phyloP scores from a whole-genome alignment of 1,140 invertebrate genomes.

The Cydia strobilella region DNA sequence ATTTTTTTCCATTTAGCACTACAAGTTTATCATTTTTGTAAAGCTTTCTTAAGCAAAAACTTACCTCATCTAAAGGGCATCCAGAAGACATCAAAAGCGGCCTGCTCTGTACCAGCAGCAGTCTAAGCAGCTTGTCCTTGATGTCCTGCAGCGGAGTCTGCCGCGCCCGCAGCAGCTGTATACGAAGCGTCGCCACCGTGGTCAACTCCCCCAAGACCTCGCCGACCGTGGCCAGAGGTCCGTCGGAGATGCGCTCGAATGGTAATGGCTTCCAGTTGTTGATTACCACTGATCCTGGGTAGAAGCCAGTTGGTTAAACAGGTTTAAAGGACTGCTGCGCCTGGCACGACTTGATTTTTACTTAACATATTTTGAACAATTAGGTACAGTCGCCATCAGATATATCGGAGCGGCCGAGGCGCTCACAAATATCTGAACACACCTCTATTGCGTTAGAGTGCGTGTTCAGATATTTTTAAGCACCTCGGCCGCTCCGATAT shows the following conservation, averaged over 20 bases:
- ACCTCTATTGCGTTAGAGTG: too few species aligned
- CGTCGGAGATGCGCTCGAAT: constrained; percentile 94
- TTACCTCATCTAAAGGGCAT: constrained; percentile 96
- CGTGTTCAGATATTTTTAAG: too few species aligned
- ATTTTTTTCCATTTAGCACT: too few species aligned
- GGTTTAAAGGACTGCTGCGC: not conserved
- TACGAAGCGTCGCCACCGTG: constrained; percentile 93
- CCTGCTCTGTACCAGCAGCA: constrained; percentile 93
- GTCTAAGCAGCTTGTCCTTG: constrained; percentile 94
- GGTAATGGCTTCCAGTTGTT: constrained; percentile 96
- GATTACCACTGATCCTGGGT: constrained; percentile 90
- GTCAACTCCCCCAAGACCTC: constrained; percentile 96
- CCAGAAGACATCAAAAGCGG: constrained; percentile 91
- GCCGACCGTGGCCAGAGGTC: constrained; percentile 90
- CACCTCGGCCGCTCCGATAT: too few species aligned
- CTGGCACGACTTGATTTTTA: too few species aligned
- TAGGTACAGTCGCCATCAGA: too few species aligned
- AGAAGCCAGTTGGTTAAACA: constrained; percentile 26
- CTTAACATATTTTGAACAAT: too few species aligned
- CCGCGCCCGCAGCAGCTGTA: constrained; percentile 91
- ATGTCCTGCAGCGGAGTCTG: constrained; percentile 90
- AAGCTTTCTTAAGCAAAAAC: constrained; percentile 34
- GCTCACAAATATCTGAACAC: too few species aligned
- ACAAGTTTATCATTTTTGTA: not conserved
- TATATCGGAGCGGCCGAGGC: too few species aligned